Base-by-base conservation (phyloP, 2,888 invertebrate genomes). In the Caenorhabditis angaria region DNA sequence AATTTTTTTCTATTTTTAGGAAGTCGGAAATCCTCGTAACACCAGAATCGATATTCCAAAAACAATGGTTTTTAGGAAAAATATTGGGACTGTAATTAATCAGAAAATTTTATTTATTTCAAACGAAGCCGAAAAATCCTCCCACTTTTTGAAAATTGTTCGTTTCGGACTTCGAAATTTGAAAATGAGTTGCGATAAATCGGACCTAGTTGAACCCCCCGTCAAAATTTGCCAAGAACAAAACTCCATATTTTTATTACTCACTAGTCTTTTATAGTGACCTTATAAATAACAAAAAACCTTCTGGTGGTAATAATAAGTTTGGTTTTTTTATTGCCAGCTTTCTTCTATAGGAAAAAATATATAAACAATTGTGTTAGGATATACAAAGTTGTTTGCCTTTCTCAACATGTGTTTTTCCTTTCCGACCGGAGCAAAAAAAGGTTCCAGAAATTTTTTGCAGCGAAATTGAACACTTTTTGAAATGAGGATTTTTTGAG, bases 1-100 rank as follows among this genome's bases (percentile, higher is more conserved):
- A 28, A 28, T 47, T 32, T 8, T 14, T 55, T 69, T 64, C 59
- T 50, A 60, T 29, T 24, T 29, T 51, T 50, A 20, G 35, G 57
- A 57, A 22, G 3, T 41, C 24, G 29, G 14, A 18, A 27, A 55
- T 27, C 32, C n/a, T 29, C 20, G 32, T 32, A 56, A 32, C n/a
- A n/a, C 18, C 29, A n/a, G 29, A 32, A 20, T 56, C n/a, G 22
- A 54, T 55, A 48, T 53, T 61, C 61, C 27, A 53, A 28, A 61
- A 35, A 28, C 29, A n/a, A n/a, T n/a, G n/a, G n/a, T n/a, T n/a
- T n/a, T n/a, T n/a, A n/a, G n/a, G n/a, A n/a, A n/a, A n/a, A n/a
- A n/a, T n/a, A n/a, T n/a, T n/a, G n/a, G n/a, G n/a, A n/a, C n/a
- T n/a, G n/a, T n/a, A n/a, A n/a, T n/a, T n/a, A n/a, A n/a, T n/a